Evolutionary conservation across 2,797 vertebrate species (phyloP), one percentile per base, ranked within the genome.

Genomic region (Anguilla megastoma): DNA sequence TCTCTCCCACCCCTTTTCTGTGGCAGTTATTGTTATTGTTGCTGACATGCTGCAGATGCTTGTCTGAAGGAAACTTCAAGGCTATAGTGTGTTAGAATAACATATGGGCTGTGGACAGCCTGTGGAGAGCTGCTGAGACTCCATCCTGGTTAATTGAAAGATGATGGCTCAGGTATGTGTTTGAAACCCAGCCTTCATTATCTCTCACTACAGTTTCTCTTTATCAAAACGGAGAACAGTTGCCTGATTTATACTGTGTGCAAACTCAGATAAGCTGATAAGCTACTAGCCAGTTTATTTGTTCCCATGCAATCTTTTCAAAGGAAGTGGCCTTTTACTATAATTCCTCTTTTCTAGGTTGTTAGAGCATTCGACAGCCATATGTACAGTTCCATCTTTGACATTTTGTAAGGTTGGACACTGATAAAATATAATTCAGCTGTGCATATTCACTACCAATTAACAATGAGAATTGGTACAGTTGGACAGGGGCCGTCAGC

Each of bases 1-100:
- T 48, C 27, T 83, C 36, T 33, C 63, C 74, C 79, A 50, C 56
- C 33, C 36, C 86, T 88, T 85, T 89, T 87, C 50, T 82, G 45
- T 45, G 9, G 41, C 79, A 50, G 79, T 82, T 82, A 50, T 50
- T 82, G 41, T 82, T 82, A 82, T 82, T 82, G 79, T 50, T 82
- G 41, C 79, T 50, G 79, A 82, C 45, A 50, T 82, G 41, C 41
- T 24, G 8, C 79, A 82, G 79, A 82, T 82, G 79, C 18, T 30
- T 82, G 14, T 48, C 41, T n/a, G 87, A 79, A 85, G 0, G 60
- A 16, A 27, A 58, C 21, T 48, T 66, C 50, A 80, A 74, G 82
- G 60, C 48, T 86, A 86, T 58, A 36, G 84, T 52, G 60, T 82
- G 80, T 82, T 50, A 36, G 71, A 87, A 85, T 66, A 48, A 27